Base-by-base conservation (phyloP, 2,888 invertebrate species). In the Heliconius ismenius region DNA sequence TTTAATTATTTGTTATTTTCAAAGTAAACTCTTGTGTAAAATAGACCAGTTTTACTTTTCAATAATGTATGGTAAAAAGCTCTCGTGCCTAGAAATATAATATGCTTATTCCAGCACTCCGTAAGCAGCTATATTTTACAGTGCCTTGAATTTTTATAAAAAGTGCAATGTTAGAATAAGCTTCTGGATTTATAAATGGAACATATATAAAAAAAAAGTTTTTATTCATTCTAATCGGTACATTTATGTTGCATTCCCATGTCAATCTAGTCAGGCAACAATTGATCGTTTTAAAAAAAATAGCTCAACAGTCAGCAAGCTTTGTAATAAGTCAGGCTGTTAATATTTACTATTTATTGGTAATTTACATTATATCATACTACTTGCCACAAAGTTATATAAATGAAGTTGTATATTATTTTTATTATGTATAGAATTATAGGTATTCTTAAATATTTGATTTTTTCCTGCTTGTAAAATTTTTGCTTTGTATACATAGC, bases 121-220 rank as follows among this genome's bases (percentile, higher is more conserved):
- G 72, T 75, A 76, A 76, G 78, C 76, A 65, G 73, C 81, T 82
- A 83, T 87, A 80, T 81, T 85, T 88, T 88, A 85, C 88, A 87
- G 88, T 88, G 88, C 88, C 87, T 88, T 87, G 84, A 18, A 74
- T 64, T 70, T 64, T 70, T 68, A 67, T 68, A 62, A 49, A 13
- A 68, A 26, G 54, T 74, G 70, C 64, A 32, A 75, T 65, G 26
- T 62, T 67, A 68, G 24, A 62, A 65, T 64, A 74, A 74, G 58
- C 69, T 69, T 72, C 65, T 39, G 43, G 4, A 15, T 67, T 58
- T n/a, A 36, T 58, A 75, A 73, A 62, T 54, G 32, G 26, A 49
- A 64, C n/a, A n/a, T 54, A 26, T 70, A 26, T 11, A 24, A 43
- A 54, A 58, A 74, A 64, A 39, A 24, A n/a, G 36, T 21, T 36